These are phyloP conservation scores for Drosophila kokeensis DNA, from an alignment of 2,888 invertebrate species.

Conservation along the genomic window DNA sequence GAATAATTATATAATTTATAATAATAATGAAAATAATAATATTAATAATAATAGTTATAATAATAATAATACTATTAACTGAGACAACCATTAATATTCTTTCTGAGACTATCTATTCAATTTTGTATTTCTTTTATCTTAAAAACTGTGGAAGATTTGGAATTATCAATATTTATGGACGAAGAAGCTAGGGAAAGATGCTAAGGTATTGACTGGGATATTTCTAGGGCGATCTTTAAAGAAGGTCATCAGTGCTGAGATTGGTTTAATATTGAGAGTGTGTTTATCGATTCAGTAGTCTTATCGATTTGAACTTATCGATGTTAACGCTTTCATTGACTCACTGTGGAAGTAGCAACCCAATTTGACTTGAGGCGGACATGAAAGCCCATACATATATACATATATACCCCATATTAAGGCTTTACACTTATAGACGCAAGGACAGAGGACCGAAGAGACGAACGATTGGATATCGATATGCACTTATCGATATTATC, in stretches of 20 bases:
- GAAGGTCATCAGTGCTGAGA: not conserved
- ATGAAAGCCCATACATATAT: too few species aligned
- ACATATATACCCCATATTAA: too few species aligned
- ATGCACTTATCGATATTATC: not conserved
- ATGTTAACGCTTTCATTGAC: not conserved
- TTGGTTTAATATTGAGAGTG: too few species aligned
- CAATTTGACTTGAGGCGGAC: not conserved
- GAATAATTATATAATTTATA: too few species aligned
- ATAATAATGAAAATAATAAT: too few species aligned
- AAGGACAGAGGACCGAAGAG: too few species aligned
- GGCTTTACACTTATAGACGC: too few species aligned
- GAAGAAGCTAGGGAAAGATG: not conserved
- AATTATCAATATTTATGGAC: not conserved
- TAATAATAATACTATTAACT: not conserved
- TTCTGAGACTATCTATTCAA: not conserved
- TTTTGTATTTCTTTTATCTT: not conserved
- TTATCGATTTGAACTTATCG: not conserved
- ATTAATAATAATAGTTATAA: not conserved
- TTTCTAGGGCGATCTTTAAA: fast-evolving
- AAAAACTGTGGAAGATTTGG: not conserved
- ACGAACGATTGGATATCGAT: not conserved
- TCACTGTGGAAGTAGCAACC: fast-evolving
- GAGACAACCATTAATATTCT: not conserved
- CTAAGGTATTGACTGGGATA: not conserved
- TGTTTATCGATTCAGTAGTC: too few species aligned